Evolutionary conservation across 2,113 vertebrate genomes (phyloP), one percentile per base, ranked within the genome.

Genomic region (Alligator sinensis): DNA sequence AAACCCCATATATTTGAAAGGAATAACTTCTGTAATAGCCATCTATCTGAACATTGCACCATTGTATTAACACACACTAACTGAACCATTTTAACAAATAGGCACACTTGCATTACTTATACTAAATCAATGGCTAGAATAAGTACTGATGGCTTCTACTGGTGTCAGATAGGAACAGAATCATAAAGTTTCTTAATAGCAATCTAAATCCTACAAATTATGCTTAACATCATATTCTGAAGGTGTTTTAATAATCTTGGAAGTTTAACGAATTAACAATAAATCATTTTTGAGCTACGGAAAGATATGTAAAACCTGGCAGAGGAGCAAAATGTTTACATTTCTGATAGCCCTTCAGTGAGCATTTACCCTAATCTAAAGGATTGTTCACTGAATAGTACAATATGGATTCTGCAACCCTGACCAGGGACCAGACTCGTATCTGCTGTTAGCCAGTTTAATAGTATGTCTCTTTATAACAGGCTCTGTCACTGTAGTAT

Each of bases 41-140:
- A n/a, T n/a, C 80, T 6, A 18, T 70, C 57, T 60, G 30, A 78
- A 60, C 57, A 58, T 19, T 19, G 10, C 58, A 34, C 3, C 14
- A 38, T 3, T 11, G 5, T 62, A 3, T 57, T 63, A 28, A 59
- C 78, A 27, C 3, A 17, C 4, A 82, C 24, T 8, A 55, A 63
- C 12, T 0, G 58, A 27, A 3, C 17, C 25, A 12, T 7, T 22
- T 13, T 54, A 0, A 1, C 4, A 34, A 6, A 60, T 1, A 8
- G 11, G 9, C 19, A 68, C 13, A 21, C 28, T 63, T 80, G 19
- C 9, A 9, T 38, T 54, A 28, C 25, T 4, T 58, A 55, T 60
- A 14, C 3, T 21, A 87, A 85, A 76, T 30, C 59, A 64, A 0
- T 58, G 18, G 7, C 17, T 54, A 77, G 15, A 55, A 24, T n/a